Conservation (phyloP, 2,888 invertebrate species). For the Mythimna loreyi region DNA sequence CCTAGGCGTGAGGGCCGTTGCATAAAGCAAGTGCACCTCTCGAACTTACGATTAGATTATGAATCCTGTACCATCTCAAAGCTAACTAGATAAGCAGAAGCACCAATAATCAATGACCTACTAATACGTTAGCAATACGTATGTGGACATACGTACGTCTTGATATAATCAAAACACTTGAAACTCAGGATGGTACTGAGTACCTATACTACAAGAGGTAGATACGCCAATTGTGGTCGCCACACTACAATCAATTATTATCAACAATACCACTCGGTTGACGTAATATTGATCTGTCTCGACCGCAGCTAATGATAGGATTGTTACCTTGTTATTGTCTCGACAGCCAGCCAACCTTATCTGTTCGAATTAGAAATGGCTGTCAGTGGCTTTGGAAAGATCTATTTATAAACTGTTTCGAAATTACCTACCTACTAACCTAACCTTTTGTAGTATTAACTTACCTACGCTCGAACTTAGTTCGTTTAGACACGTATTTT, state of each 20-base stretch:
- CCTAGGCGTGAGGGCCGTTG: no score
- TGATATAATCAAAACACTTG: conserved; percentile 1
- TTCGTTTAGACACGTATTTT: no score
- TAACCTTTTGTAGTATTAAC: no score
- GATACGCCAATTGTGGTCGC: background rate
- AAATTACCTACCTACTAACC: no score
- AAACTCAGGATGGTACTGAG: background rate
- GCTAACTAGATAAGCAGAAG: background rate
- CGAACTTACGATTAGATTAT: no score
- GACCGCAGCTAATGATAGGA: background rate
- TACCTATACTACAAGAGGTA: background rate
- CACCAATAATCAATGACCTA: background rate
- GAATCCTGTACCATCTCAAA: no score
- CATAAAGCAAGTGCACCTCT: no score
- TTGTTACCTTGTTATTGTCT: conserved; percentile 7
- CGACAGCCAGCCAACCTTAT: background rate
- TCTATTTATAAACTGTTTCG: no score
- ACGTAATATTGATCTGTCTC: conserved; percentile 27
- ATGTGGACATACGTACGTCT: background rate
- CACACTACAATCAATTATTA: conserved; percentile 13
- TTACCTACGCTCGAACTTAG: no score
- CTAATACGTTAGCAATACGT: background rate
- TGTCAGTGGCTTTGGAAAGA: no score
- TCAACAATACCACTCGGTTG: conserved; percentile 7
- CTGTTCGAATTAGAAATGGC: no score